phyloP scores from a whole-genome alignment of 2,888 invertebrate genomes.

The Diplazon laetatorius region DNA sequence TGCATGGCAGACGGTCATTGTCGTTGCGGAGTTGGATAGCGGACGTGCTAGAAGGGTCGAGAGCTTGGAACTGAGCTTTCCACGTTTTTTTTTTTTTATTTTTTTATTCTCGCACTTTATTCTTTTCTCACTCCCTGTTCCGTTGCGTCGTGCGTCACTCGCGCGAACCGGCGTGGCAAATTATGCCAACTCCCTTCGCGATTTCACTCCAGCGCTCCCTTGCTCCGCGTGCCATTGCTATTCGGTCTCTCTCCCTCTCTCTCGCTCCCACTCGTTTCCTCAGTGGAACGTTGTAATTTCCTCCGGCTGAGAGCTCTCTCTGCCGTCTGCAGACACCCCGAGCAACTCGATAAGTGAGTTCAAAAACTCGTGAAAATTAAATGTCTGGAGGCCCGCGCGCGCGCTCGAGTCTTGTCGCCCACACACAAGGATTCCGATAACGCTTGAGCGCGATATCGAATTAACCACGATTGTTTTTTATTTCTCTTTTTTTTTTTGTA shows the following conservation, averaged over 20 bases:
- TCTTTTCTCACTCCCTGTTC: too few relatives aligned
- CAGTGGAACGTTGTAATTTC: constrained; percentile 48
- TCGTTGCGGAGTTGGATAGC: constrained; percentile 26
- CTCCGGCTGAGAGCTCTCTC: constrained; percentile 38
- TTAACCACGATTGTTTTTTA: not conserved
- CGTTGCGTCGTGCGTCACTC: constrained; percentile 17
- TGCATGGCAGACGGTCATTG: constrained; percentile 63
- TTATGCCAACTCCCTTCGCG: constrained; percentile 31
- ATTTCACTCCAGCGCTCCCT: constrained; percentile 12
- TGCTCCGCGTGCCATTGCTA: not conserved
- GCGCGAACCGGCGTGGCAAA: constrained; percentile 55
- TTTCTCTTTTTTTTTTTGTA: too few relatives aligned
- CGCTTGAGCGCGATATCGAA: not conserved
- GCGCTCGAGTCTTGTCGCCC: constrained; percentile 11
- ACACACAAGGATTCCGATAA: constrained; percentile 20
- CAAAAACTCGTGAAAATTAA: constrained; percentile 61
- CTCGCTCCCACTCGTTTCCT: not conserved
- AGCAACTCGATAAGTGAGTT: constrained; percentile 58
- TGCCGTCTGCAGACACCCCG: constrained; percentile 26
- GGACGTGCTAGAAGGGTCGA: constrained; percentile 35
- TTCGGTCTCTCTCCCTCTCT: not conserved
- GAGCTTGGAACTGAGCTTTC: constrained; percentile 43
- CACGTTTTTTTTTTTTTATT: constrained; percentile 24
- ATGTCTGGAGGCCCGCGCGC: constrained; percentile 36
- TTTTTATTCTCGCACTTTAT: constrained; percentile 26